These are phyloP conservation scores for Pelagia noctiluca DNA, from an alignment of 30 jellyfish, hydroid and myxozoan genomes.

Conservation along the genomic window DNA sequence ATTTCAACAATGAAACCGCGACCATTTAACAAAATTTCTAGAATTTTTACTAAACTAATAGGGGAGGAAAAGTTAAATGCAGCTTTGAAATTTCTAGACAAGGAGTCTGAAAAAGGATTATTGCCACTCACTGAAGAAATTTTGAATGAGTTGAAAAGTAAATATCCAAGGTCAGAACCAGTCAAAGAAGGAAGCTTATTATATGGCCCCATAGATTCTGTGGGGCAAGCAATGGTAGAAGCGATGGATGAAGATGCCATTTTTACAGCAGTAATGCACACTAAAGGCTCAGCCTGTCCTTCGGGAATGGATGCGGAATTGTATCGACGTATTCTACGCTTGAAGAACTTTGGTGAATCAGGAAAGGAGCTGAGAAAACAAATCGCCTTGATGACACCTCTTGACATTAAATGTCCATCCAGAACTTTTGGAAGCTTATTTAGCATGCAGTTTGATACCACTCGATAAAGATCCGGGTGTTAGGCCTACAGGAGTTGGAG, in stretches of 20 bases:
- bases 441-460: not conserved
- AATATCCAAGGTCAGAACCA: conserved; percentile 2
- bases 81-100: conserved; percentile 2
- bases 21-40: too few species aligned
- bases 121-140: conserved; percentile 1
- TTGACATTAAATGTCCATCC: not conserved
- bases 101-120: conserved; percentile 1
- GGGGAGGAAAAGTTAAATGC: not conserved
- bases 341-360: not conserved
- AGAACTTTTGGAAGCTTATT: not conserved
- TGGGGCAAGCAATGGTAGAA: not conserved
- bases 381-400: not conserved
- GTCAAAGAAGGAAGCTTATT: not conserved
- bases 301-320: not conserved
- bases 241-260: not conserved
- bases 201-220: not conserved
- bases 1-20: not conserved
- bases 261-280: conserved; percentile 1
- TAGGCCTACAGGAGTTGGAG: not conserved
- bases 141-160: not conserved
- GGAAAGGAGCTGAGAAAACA: not conserved
- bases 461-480: not conserved
- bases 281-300: conserved; percentile 3
- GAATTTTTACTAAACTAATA: not conserved
- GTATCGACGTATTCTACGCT: not conserved